Evolutionary conservation across 2,797 vertebrate species (phyloP).

Genomic region (Anabas testudineus): DNA sequence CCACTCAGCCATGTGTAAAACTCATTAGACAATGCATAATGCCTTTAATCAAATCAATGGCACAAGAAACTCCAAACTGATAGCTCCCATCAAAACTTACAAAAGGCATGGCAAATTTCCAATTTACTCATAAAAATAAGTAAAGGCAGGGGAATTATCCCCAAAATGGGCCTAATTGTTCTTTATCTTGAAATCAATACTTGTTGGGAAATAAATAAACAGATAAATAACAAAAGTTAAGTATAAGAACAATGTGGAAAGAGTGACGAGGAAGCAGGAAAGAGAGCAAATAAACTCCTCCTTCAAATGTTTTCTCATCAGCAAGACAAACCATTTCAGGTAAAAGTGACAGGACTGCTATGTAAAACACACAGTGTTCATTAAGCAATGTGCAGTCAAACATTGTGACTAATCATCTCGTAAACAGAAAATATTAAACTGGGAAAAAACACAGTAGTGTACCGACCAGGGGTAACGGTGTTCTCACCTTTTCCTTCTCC

Average conservation of each 20-base stretch:
- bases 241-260: conserved; percentile 45
- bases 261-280: conserved; percentile 11
- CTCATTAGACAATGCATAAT: conserved; percentile 99
- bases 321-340: not conserved
- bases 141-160: conserved; percentile 81
- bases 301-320: conserved; percentile 18
- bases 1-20: conserved; percentile 98
- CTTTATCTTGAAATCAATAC: conserved; percentile 80
- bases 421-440: conserved; percentile 5
- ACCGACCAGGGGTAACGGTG: conserved; percentile 23
- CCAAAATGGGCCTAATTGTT: conserved; percentile 82
- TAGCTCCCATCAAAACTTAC: conserved; percentile 84
- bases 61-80: conserved; percentile 82
- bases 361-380: conserved; percentile 1
- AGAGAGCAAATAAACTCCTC: not conserved
- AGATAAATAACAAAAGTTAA: conserved; percentile 75
- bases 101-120: conserved; percentile 86
- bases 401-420: not conserved
- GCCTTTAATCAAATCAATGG: conserved; percentile 99
- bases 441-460: not conserved
- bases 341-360: not conserved
- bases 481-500: conserved; percentile 51
- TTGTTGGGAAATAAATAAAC: conserved; percentile 59
- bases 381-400: not conserved
- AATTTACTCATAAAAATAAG: conserved; percentile 84